Conservation (phyloP, 2,797 vertebrate genomes). For the Gila robusta region DNA sequence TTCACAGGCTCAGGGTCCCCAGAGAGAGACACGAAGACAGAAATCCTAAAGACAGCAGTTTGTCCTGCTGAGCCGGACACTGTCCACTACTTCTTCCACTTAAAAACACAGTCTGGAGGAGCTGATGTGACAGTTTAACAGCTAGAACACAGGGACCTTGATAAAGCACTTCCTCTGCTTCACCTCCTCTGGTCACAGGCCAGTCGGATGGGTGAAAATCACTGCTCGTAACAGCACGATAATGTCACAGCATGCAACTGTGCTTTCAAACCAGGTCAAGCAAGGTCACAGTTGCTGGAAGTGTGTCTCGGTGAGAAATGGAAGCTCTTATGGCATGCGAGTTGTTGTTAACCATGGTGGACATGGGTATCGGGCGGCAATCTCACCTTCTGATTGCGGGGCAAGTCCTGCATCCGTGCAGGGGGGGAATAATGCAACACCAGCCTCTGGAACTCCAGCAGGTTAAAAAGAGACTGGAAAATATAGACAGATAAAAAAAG, state of each 20-base stretch:
- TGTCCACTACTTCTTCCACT: background rate
- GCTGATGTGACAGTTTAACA: background rate
- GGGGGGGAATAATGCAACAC: conserved; percentile 94
- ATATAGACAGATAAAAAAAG: background rate
- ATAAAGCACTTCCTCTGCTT: conserved; percentile 28
- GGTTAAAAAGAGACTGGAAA: conserved; percentile 93
- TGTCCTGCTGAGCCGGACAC: background rate
- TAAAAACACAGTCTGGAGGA: background rate
- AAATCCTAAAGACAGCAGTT: conserved; percentile 23
- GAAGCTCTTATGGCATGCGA: background rate
- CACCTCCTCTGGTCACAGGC: conserved; percentile 11
- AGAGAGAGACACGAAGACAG: conserved; percentile 27
- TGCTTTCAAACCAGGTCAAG: conserved; percentile 16
- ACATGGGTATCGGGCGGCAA: background rate
- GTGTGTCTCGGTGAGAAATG: conserved; percentile 5
- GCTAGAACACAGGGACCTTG: conserved; percentile 13
- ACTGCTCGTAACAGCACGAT: background rate
- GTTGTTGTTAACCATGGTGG: background rate
- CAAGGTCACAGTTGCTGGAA: conserved; percentile 30
- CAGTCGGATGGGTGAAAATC: background rate
- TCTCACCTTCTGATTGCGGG: conserved; percentile 96
- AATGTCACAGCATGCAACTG: conserved; percentile 3
- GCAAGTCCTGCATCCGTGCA: conserved; percentile 89
- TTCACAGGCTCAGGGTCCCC: conserved; percentile 29
- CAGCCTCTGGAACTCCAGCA: conserved; percentile 97